These are phyloP conservation scores for Trissolcus japonicus DNA, from an alignment of 2,888 invertebrate genomes.

Conservation along the genomic window DNA sequence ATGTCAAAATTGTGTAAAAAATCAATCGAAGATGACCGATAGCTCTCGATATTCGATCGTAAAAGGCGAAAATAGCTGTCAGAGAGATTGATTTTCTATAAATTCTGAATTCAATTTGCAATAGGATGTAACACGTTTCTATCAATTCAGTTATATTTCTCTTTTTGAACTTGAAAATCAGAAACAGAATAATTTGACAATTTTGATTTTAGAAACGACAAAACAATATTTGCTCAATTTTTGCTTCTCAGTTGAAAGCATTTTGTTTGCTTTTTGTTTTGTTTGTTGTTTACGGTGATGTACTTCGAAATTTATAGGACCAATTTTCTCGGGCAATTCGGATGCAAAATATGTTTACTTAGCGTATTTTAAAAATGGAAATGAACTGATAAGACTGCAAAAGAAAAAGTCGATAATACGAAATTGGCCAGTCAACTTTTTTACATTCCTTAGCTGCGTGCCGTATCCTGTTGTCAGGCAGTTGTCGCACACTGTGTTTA, in stretches of 20 bases:
- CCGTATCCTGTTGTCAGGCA: conserved; percentile 54
- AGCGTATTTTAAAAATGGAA: conserved; percentile 5
- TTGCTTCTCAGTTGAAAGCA: too few relatives aligned
- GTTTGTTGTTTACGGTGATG: too few relatives aligned
- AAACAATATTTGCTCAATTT: too few relatives aligned
- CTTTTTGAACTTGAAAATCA: not conserved
- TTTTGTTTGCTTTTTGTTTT: too few relatives aligned
- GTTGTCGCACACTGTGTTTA: conserved; percentile 51
- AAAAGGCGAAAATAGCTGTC: conserved; percentile 9
- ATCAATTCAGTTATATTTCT: not conserved
- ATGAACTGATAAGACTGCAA: conserved; percentile 20
- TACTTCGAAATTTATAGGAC: not conserved
- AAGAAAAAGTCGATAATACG: conserved; percentile 42
- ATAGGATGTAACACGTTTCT: not conserved
- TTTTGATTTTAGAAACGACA: too few relatives aligned
- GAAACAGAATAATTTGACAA: not conserved
- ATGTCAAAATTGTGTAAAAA: conserved; percentile 26
- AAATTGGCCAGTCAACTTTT: conserved; percentile 46
- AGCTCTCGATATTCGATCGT: conserved; percentile 4
- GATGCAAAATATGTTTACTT: too few relatives aligned
- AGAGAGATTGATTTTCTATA: conserved; percentile 11
- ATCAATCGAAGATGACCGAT: conserved; percentile 4
- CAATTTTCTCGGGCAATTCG: not conserved
- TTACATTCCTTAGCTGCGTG: conserved; percentile 53
- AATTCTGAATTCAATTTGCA: conserved; percentile 7